Percentiles rank a stretch among this genome's conserved stretches.
These are phyloP conservation scores for Epinephelus cyanopodus DNA, from an alignment of 2,113 vertebrate species.

Conservation along the genomic window DNA sequence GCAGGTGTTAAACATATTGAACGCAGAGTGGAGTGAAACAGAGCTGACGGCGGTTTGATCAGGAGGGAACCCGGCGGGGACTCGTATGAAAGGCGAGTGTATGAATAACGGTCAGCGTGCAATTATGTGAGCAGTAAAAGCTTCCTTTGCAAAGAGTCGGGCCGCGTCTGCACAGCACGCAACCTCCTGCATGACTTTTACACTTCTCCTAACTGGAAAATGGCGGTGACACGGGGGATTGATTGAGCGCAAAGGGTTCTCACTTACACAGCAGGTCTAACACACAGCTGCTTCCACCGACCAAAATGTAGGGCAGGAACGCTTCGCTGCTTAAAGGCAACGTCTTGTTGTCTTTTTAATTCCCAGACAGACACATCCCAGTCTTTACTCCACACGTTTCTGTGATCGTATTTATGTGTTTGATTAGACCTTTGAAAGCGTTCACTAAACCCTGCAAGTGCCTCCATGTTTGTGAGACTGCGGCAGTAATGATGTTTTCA, in stretches of 20 bases:
- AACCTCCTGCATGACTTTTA: not conserved
- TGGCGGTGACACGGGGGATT: not conserved
- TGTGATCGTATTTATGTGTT: not conserved
- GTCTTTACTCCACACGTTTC: not conserved
- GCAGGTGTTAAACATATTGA: conserved; percentile 14
- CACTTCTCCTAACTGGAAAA: conserved; percentile 22
- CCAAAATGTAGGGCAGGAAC: not conserved
- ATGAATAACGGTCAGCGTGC: conserved; percentile 2
- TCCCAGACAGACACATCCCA: not conserved
- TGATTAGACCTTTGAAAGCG: not conserved
- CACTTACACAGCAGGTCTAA: not conserved
- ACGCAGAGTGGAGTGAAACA: not conserved
- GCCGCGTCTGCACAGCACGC: conserved; percentile 1
- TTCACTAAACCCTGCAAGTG: not conserved
- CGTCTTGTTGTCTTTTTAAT: not conserved
- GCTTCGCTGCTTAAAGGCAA: not conserved
- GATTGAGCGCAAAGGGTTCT: not conserved
- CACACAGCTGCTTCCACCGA: not conserved
- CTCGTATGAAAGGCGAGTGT: too few species aligned
- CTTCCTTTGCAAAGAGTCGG: not conserved
- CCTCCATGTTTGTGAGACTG: conserved; percentile 7
- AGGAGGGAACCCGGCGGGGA: not conserved
- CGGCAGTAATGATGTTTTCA: conserved; percentile 32
- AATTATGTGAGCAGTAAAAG: conserved; percentile 4
- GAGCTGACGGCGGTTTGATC: not conserved